Conservation (phyloP, 2,113 vertebrate genomes). For the Pseudopodoces humilis region DNA sequence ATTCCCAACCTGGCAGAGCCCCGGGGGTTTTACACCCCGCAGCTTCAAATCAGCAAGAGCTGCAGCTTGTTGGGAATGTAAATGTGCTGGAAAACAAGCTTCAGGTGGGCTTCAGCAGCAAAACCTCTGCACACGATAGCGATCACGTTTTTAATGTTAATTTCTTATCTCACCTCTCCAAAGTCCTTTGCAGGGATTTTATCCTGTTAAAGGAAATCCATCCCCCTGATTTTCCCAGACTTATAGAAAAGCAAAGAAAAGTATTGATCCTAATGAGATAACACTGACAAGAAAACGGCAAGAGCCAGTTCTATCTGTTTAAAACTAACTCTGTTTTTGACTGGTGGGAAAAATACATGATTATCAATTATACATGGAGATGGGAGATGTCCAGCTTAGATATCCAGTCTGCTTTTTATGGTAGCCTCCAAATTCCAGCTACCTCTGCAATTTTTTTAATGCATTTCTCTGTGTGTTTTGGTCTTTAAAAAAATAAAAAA, state of each 20-base stretch:
- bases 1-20: background rate
- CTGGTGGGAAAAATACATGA: background rate
- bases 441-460: background rate
- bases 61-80: background rate
- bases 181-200: conserved; percentile 30
- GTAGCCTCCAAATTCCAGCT: background rate
- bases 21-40: background rate
- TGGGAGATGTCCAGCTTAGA: background rate
- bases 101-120: background rate
- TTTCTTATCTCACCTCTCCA: conserved; percentile 56
- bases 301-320: background rate
- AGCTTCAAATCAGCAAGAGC: background rate
- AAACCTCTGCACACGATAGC: background rate
- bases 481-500: background rate
- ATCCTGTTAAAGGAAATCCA: conserved; percentile 39
- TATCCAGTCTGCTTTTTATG: background rate
- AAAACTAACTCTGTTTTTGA: background rate
- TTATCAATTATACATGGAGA: background rate
- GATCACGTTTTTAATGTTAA: background rate
- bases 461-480: background rate
- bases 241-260: conserved; percentile 26
- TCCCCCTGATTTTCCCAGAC: conserved; percentile 22
- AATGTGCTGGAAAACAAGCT: conserved; percentile 4
- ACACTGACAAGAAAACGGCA: background rate
- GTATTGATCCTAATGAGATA: conserved; percentile 42